A percentile compares a stretch with the other conserved stretches of the same genome.
phyloP scores from a whole-genome alignment of 2,888 invertebrate genomes.

The Hermaeophaga mercurialis region DNA sequence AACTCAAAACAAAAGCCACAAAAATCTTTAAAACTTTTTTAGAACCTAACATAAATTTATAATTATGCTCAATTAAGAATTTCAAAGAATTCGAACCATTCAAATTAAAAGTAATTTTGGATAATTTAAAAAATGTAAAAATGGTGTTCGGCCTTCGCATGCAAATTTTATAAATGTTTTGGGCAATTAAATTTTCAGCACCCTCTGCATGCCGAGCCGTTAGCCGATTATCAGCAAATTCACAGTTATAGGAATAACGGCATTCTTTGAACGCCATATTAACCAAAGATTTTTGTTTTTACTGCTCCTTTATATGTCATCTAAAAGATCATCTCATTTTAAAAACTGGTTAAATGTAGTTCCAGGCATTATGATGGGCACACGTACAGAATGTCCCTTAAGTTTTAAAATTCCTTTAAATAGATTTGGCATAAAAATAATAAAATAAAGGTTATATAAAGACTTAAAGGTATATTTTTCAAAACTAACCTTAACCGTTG shows the following conservation, averaged over 20 bases:
- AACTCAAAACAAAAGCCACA: too few relatives aligned
- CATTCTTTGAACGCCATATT: background rate
- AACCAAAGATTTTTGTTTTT: background rate
- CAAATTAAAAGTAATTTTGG: background rate
- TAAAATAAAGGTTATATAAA: too few relatives aligned
- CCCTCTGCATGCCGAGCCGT: background rate
- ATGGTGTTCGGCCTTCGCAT: background rate
- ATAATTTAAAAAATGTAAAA: background rate
- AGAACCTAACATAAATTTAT: too few relatives aligned
- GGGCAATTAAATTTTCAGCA: conserved; percentile 4
- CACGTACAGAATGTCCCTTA: too few relatives aligned
- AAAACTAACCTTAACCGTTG: too few relatives aligned
- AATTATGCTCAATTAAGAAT: too few relatives aligned
- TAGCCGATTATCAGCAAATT: background rate
- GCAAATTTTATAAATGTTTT: background rate
- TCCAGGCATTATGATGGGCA: background rate
- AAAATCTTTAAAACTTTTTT: too few relatives aligned
- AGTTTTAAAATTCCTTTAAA: too few relatives aligned
- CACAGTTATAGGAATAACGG: background rate
- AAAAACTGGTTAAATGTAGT: conserved; percentile 15
- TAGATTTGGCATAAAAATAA: too few relatives aligned
- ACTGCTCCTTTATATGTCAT: conserved; percentile 15
- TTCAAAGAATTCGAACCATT: background rate
- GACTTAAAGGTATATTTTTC: too few relatives aligned
- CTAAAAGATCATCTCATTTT: conserved; percentile 19